Percentiles rank a stretch among this genome's conserved stretches.
Evolutionary conservation across 2,797 vertebrate species (phyloP).

Genomic region (Ambastaia sidthimunki): DNA sequence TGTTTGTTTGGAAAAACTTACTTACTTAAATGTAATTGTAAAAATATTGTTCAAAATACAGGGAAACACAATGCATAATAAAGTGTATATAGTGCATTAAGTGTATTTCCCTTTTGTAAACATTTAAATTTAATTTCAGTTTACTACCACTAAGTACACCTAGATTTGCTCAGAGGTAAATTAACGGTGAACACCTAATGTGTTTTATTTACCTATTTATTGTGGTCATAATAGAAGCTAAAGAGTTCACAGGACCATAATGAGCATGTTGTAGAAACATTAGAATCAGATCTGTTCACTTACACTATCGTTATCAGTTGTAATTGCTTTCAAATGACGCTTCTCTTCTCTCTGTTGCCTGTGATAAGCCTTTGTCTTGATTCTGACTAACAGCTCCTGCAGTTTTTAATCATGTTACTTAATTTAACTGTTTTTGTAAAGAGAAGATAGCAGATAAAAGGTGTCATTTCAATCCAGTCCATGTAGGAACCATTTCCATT

Average conservation of each 20-base stretch:
- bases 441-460: neutral
- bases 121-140: too few species aligned
- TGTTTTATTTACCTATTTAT: neutral
- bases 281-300: neutral
- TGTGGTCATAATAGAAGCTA: neutral
- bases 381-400: too few species aligned
- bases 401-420: neutral
- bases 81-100: too few species aligned
- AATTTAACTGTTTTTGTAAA: neutral
- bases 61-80: too few species aligned
- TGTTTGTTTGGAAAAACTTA: too few species aligned
- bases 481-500: neutral
- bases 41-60: too few species aligned
- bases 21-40: too few species aligned
- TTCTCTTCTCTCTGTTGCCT: neutral
- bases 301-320: neutral
- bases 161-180: neutral
- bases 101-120: too few species aligned
- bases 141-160: neutral
- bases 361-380: neutral
- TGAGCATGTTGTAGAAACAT: neutral
- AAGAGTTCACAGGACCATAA: neutral
- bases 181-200: neutral
- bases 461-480: neutral
- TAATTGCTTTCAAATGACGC: constrained; percentile 6